A percentile compares a stretch with the other conserved stretches of the same genome.
phyloP scores from a whole-genome alignment of 2,113 vertebrate species.

The Gambusia holbrooki region DNA sequence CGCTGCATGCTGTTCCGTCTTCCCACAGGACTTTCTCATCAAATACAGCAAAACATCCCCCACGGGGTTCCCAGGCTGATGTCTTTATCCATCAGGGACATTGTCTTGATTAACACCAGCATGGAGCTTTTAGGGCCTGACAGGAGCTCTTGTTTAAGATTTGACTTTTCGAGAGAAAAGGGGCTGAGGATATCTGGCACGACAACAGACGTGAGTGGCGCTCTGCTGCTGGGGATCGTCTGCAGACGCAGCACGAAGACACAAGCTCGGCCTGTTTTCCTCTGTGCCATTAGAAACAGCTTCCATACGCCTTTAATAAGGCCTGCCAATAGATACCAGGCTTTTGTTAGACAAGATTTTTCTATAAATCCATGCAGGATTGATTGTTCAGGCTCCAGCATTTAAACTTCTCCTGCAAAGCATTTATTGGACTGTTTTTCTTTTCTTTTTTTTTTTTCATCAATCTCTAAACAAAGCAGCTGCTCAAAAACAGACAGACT shows the following conservation, averaged over 20 bases:
- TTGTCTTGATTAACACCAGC: constrained; percentile 59
- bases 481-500: neutral
- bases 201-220: constrained; percentile 44
- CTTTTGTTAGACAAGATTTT: constrained; percentile 46
- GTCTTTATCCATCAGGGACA: constrained; percentile 55
- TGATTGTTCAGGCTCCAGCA: constrained; percentile 47
- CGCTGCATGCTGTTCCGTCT: constrained; percentile 18
- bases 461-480: constrained; percentile 9
- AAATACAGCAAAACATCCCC: constrained; percentile 25
- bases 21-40: constrained; percentile 38
- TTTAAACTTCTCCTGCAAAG: constrained; percentile 42
- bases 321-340: constrained; percentile 43
- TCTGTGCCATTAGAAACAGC: constrained; percentile 46
- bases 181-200: constrained; percentile 57
- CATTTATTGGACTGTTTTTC: constrained; percentile 29
- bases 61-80: constrained; percentile 37
- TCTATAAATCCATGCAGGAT: constrained; percentile 51
- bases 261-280: constrained; percentile 41
- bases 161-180: constrained; percentile 50
- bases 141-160: constrained; percentile 59
- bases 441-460: neutral
- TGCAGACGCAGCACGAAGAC: constrained; percentile 40
- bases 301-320: constrained; percentile 47
- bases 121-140: constrained; percentile 45
- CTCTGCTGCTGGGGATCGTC: constrained; percentile 31